phyloP scores from a whole-genome alignment of 2,797 vertebrate species.

The Sciurus vulgaris region DNA sequence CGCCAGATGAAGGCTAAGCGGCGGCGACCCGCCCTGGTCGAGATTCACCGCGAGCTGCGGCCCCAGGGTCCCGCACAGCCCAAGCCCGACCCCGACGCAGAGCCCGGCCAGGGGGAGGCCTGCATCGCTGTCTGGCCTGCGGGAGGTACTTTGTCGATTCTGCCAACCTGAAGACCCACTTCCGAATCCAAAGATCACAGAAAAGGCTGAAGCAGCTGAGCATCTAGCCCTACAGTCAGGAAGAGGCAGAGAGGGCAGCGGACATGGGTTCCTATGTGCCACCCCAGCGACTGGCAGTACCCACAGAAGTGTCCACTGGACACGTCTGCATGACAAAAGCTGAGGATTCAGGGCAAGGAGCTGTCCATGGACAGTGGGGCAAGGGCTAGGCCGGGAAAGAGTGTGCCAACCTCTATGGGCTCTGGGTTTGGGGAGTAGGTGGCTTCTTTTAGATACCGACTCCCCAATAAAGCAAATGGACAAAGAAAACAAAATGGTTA shows the following conservation, averaged over 20 bases:
- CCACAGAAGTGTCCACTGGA: slow-evolving; percentile 88
- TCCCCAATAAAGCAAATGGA: slow-evolving; percentile 78
- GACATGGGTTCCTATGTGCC: slow-evolving; percentile 97
- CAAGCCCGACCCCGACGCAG: slow-evolving; percentile 88
- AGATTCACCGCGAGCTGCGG: slow-evolving; percentile 94
- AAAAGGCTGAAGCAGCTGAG: slow-evolving; percentile 94
- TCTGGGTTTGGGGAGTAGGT: neutral
- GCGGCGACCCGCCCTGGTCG: slow-evolving; percentile 94
- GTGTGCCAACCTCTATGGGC: neutral
- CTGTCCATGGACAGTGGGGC: slow-evolving; percentile 38
- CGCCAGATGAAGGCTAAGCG: slow-evolving; percentile 94
- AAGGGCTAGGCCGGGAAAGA: slow-evolving; percentile 5
- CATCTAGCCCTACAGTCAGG: slow-evolving; percentile 95
- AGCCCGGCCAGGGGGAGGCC: slow-evolving; percentile 94
- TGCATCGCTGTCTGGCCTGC: slow-evolving; percentile 97
- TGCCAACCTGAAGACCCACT: slow-evolving; percentile 95
- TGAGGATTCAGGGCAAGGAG: neutral
- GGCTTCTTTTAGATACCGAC: neutral
- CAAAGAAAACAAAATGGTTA: neutral
- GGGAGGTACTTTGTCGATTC: slow-evolving; percentile 96
- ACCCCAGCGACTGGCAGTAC: slow-evolving; percentile 92
- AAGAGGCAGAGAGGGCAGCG: slow-evolving; percentile 96
- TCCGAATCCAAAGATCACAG: slow-evolving; percentile 96
- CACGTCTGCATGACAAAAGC: slow-evolving; percentile 76
- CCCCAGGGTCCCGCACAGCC: slow-evolving; percentile 90